These are phyloP conservation scores for Pseudochromis fuscus DNA, from an alignment of 2,797 vertebrate genomes.

Conservation along the genomic window DNA sequence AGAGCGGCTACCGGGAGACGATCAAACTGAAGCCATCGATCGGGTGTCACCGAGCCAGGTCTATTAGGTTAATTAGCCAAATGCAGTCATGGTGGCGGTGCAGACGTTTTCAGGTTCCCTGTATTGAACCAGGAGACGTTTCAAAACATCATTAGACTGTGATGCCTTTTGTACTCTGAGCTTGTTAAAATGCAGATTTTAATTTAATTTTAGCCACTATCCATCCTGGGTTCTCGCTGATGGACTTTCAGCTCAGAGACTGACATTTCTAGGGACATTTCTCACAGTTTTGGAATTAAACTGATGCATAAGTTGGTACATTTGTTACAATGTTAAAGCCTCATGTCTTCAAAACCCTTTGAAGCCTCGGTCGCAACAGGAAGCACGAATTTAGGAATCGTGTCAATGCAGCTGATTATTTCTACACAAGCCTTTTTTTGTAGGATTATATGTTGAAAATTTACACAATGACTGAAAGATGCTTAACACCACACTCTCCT, in stretches of 20 bases:
- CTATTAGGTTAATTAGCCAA: slow-evolving; percentile 58
- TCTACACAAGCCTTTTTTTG: too few species aligned
- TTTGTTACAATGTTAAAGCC: background rate
- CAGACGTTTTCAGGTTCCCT: background rate
- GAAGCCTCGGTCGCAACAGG: too few species aligned
- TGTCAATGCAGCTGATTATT: too few species aligned
- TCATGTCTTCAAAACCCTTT: too few species aligned
- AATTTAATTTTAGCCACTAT: slow-evolving; percentile 27
- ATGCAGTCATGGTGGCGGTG: slow-evolving; percentile 23
- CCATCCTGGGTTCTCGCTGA: slow-evolving; percentile 18
- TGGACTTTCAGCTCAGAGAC: slow-evolving; percentile 28
- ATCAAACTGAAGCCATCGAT: slow-evolving; percentile 14
- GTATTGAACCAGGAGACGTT: background rate
- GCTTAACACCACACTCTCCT: background rate
- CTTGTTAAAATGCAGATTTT: slow-evolving; percentile 28
- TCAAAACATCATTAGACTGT: background rate
- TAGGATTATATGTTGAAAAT: background rate
- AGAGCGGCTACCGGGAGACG: background rate
- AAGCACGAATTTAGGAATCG: too few species aligned
- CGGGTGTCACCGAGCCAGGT: background rate
- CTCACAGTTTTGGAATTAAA: too few species aligned
- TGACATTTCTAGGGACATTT: too few species aligned
- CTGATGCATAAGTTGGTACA: background rate
- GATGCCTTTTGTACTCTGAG: slow-evolving; percentile 13
- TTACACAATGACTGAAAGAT: background rate